A percentile compares a stretch with the other conserved stretches of the same genome.
These are phyloP conservation scores for Piprites chloris DNA, from an alignment of 2,113 vertebrate species.

Conservation along the genomic window DNA sequence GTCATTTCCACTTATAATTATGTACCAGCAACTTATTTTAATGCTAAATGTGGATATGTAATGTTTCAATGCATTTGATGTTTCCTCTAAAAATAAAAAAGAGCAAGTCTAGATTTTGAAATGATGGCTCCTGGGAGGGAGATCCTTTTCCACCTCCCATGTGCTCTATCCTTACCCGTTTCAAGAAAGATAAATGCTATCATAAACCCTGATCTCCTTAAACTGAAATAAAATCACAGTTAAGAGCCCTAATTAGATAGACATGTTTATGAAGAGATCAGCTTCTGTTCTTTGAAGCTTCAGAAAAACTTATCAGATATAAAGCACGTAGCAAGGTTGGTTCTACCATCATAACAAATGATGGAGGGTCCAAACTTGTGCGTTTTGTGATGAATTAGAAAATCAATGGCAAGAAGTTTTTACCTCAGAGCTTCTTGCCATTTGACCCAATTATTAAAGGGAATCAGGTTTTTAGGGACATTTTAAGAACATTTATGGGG, in stretches of 20 bases:
- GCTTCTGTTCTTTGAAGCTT: neutral
- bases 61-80: neutral
- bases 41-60: neutral
- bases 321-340: neutral
- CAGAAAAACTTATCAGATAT: neutral
- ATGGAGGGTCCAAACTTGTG: neutral
- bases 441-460: neutral
- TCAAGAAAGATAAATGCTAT: neutral
- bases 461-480: neutral
- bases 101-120: neutral
- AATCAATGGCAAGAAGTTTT: neutral
- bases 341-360: neutral
- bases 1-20: slow-evolving; percentile 3
- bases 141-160: neutral
- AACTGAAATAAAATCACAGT: neutral
- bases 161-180: neutral
- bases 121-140: neutral
- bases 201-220: neutral
- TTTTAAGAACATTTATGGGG: neutral
- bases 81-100: neutral
- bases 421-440: neutral
- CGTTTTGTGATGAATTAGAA: neutral
- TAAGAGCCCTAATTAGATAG: neutral
- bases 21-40: neutral
- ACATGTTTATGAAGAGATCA: neutral